Evolutionary conservation across 2,888 invertebrate genomes (phyloP), one percentile per base, ranked within the genome.

Genomic region (Myopa testacea): DNA sequence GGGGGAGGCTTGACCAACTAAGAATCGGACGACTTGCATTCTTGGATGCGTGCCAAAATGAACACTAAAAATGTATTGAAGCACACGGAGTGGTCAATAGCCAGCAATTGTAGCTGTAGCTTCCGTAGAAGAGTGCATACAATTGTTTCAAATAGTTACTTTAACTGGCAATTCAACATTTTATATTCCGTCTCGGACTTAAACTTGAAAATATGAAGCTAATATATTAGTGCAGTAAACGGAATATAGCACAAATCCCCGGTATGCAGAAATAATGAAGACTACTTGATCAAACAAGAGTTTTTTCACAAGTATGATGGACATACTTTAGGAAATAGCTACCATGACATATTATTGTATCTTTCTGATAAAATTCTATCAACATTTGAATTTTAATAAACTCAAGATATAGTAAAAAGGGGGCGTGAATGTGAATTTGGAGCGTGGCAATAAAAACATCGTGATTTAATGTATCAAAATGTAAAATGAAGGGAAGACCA

Each of bases 81-180:
- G 50, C 45, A 62, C 50, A 70, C 62, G 70, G 70, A 62, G 70
- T 52, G 70, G 69, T 63, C 63, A 76, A 62, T 50, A 69, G 75
- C 70, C 50, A 71, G 34, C 58, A 34, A 38, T n/a, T 45, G n/a
- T 34, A 10, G 55, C 55, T 16, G 55, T 16, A 60, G 69, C 75
- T 60, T 58, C 75, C 68, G 75, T 58, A 40, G 60, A 52, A 65
- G 37, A 14, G 16, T 26, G 19, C n/a, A 60, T 14, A 50, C 14
- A 65, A 65, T 38, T 70, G 7, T 52, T 19, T 45, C 1, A 19
- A n/a, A 8, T 70, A 16, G 12, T 50, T 5, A 14, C 7, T 65
- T 65, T 65, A 34, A 65, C 12, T 65, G 14, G 16, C 4, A 65
- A 12, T 65, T 65, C 65, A 38, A 65, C 34, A 65, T 65, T 65